These are phyloP conservation scores for Cepphus grylle DNA, from an alignment of 2,113 vertebrate species.

Conservation along the genomic window DNA sequence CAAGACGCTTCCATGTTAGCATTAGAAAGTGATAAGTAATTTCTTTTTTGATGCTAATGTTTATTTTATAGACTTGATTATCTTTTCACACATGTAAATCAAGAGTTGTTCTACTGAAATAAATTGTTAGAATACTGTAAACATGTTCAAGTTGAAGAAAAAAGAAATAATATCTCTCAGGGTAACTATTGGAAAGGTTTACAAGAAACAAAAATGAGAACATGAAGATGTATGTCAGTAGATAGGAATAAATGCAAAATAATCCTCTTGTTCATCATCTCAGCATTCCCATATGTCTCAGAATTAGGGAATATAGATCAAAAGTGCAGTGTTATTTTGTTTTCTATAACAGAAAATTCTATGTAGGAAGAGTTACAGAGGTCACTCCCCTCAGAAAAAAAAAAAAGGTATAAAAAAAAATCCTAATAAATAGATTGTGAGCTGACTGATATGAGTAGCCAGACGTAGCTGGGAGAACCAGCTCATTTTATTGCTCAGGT, in stretches of 20 bases:
- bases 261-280: neutral
- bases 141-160: neutral
- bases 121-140: neutral
- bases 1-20: neutral
- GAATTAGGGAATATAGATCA: neutral
- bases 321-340: neutral
- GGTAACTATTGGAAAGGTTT: neutral
- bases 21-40: neutral
- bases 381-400: neutral
- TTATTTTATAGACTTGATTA: neutral
- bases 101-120: neutral
- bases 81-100: neutral
- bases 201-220: neutral
- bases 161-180: neutral
- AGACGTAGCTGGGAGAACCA: neutral
- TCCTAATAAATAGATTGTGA: neutral
- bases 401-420: neutral
- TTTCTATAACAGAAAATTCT: neutral
- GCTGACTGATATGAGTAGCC: neutral
- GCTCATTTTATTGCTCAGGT: neutral
- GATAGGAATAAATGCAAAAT: neutral
- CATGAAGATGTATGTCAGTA: neutral
- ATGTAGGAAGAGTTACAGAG: neutral
- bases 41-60: neutral
- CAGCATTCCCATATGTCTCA: neutral